Conservation (phyloP, 92 coral and sea anemone genomes). For the Epizoanthus stellaris region DNA sequence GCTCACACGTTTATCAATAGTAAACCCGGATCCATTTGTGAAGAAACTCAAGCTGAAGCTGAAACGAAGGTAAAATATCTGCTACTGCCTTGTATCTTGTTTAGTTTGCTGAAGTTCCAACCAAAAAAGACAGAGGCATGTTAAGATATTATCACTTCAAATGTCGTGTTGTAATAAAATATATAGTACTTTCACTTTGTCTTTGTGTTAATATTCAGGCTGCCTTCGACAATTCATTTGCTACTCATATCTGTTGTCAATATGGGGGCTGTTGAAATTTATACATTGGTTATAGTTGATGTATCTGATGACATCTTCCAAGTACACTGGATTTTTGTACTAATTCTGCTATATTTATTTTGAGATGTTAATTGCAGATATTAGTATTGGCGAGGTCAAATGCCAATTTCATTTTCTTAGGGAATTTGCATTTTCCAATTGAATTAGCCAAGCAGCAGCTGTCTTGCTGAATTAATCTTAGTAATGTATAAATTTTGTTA, state of each 20-base stretch:
- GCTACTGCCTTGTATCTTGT: neutral
- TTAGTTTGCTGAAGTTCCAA: neutral
- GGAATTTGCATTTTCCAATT: neutral
- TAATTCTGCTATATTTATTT: neutral
- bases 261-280: neutral
- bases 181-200: too few species aligned
- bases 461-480: too few species aligned
- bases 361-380: neutral
- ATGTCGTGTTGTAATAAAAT: too few species aligned
- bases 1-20: neutral
- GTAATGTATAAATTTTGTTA: too few species aligned
- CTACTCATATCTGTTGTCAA: neutral
- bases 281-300: neutral
- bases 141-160: too few species aligned
- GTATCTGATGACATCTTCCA: neutral
- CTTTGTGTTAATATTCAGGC: too few species aligned
- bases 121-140: too few species aligned
- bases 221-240: neutral
- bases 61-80: conserved; percentile 1
- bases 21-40: neutral
- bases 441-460: too few species aligned
- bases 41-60: neutral
- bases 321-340: neutral
- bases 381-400: neutral
- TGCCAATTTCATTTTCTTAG: neutral